These are phyloP conservation scores for Stigmatopora argus DNA, from an alignment of 2,113 vertebrate species.

Conservation along the genomic window DNA sequence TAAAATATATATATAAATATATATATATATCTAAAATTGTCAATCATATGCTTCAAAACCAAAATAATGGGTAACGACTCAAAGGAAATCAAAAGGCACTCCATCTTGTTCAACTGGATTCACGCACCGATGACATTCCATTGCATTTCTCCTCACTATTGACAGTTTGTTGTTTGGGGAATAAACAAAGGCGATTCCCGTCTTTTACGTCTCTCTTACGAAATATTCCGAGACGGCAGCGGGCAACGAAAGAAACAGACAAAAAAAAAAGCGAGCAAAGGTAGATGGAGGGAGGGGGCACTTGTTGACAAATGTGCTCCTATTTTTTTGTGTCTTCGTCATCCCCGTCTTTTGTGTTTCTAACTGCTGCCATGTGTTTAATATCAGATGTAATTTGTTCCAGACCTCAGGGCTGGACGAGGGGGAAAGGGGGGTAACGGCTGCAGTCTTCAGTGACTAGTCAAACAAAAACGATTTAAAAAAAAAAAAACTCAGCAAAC, in stretches of 20 bases:
- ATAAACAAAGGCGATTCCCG: conserved; percentile 11
- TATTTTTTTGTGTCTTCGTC: conserved; percentile 53
- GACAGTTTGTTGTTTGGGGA: conserved; percentile 7
- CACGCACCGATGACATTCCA: conserved; percentile 4
- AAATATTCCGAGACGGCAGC: not conserved
- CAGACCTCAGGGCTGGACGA: conserved; percentile 63
- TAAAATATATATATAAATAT: too few species aligned
- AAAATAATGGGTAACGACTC: not conserved
- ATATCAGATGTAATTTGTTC: conserved; percentile 78
- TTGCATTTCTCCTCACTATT: conserved; percentile 2
- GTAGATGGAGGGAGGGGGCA: conserved; percentile 32
- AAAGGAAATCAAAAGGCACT: conserved; percentile 14
- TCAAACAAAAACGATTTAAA: conserved; percentile 43
- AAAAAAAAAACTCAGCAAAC: conserved; percentile 38
- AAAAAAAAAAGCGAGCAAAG: not conserved
- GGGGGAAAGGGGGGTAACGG: conserved; percentile 54
- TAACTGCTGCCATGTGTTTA: conserved; percentile 79
- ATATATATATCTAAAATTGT: not conserved
- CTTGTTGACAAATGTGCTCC: conserved; percentile 58
- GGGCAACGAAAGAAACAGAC: conserved; percentile 7
- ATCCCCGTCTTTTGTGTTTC: conserved; percentile 56
- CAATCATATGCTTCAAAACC: not conserved
- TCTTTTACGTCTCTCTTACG: conserved; percentile 6
- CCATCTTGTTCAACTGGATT: conserved; percentile 17
- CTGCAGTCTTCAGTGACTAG: conserved; percentile 52